Base-by-base conservation (phyloP, 53 echinoderm and acorn worm genomes). In the Echinometra lucunter region DNA sequence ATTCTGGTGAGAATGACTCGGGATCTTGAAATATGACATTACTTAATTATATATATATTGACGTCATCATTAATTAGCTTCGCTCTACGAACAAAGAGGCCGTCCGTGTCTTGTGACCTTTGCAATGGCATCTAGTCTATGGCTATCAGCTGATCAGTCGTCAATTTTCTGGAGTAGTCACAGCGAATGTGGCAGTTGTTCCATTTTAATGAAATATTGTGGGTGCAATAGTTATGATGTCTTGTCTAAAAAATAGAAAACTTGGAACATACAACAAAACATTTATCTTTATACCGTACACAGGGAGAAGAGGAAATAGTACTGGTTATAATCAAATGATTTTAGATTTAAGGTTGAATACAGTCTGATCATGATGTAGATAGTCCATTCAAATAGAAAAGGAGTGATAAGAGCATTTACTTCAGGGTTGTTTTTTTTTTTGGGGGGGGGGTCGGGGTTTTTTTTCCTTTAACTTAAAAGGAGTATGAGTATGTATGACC, bases 11-110 rank as follows among this genome's bases (percentile, higher is more conserved):
- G 35, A 34, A 72, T 72, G 35, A 72, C 35, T 34, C 3, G 35
- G 9, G 35, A 25, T 63, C 35, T 15, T 72, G 35, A 35, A 72
- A 72, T 72, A 72, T 72, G 32, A 30, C 35, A 35, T 16, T 72
- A 35, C 72, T 72, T 15, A 72, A 72, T 72, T 72, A 72, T 72
- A 34, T 63, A 21, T 72, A 72, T 34, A 72, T 72, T 72, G 72
- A 72, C 72, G 72, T 32, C 72, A 72, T 12, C 35, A 35, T 72
- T 32, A 35, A 72, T 72, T 72, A 72, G 72, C 35, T 72, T 72
- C 72, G 72, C 32, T 35, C 72, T 35, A 72, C 13, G 34, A 72
- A 72, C 72, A 72, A 72, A 72, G 35, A 35, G 35, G 35, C 35
- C 72, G 72, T 30, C 35, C 12, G 16, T 72, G 32, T 72, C 32